Base-by-base conservation (phyloP, 2,888 invertebrate genomes). In the Rapana venosa region DNA sequence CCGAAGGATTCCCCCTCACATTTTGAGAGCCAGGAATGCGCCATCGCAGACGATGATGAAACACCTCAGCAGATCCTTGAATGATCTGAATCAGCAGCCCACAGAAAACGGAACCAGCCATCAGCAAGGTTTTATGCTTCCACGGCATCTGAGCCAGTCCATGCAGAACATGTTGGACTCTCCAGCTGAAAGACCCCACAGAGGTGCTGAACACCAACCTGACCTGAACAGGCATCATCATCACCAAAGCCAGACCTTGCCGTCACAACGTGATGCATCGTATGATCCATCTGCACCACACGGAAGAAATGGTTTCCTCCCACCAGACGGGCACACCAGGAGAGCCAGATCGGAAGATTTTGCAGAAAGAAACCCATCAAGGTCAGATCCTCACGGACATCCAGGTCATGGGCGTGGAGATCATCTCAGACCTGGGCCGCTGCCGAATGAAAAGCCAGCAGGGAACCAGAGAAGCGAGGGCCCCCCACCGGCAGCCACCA, bases 61-160 rank as follows among this genome's bases (percentile, higher is more conserved):
- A 30, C 87, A 74, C 26, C 87, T 87, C 26, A 87, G 87, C 74
- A 70, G 74, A 26, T 87, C 87, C 87, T 74, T 87, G 87, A 66
- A 87, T 17, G 47, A 87, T n/a, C 11, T 87, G 22, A 47, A 77
- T 30, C 61, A 17, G 32, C 74, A n/a, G 8, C 2, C 32, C 66
- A 22, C 20, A 8, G 61, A 86, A 11, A 11, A 35, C 74, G 26
- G 26, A n/a, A 26, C 20, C 30, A 20, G 15, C 26, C 26, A 77
- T 36, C 26, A 20, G 30, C 70, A 6, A 26, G 70, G 15, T 15
- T 15, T 11, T 36, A 26, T 47, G 87, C 56, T 74, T 32, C 17
- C 36, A 47, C 70, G 87, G 47, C 74, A 36, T 1, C 36, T 36
- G n/a, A 87, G 87, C 74, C 87, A 22, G 15, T 87, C 87, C 35